These are phyloP conservation scores for Epinephelus fuscoguttatus DNA, from an alignment of 2,113 vertebrate species.

Conservation along the genomic window DNA sequence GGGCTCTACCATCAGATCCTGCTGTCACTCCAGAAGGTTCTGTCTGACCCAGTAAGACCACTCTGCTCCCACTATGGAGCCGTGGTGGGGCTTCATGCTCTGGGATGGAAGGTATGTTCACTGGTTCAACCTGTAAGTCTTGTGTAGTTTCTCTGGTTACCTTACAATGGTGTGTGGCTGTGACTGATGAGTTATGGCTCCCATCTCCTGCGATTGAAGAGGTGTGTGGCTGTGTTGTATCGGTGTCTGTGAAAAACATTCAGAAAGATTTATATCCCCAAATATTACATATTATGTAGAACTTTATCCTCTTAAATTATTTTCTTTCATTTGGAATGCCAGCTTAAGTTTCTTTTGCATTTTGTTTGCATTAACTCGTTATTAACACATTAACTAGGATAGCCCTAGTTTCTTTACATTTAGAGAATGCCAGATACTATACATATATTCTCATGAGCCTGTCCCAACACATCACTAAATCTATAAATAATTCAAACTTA, in stretches of 20 bases:
- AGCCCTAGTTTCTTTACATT: background rate
- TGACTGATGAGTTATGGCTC: too few species aligned
- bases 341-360: too few species aligned
- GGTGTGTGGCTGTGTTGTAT: too few species aligned
- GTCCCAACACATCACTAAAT: background rate
- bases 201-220: too few species aligned
- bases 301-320: background rate
- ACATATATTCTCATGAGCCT: background rate
- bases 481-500: background rate
- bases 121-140: background rate
- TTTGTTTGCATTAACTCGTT: too few species aligned
- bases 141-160: background rate
- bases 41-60: conserved; percentile 92
- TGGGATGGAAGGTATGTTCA: conserved; percentile 91
- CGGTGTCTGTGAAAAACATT: background rate
- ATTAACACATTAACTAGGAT: too few species aligned
- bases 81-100: conserved; percentile 92
- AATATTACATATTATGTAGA: background rate
- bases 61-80: conserved; percentile 96
- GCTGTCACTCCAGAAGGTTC: conserved; percentile 93
- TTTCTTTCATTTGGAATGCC: background rate
- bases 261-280: background rate
- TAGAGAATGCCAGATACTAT: background rate
- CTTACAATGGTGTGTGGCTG: too few species aligned
- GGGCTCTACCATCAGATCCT: conserved; percentile 94